These are phyloP conservation scores for Phocoena sinus DNA, from an alignment of 2,113 vertebrate species.

Conservation along the genomic window DNA sequence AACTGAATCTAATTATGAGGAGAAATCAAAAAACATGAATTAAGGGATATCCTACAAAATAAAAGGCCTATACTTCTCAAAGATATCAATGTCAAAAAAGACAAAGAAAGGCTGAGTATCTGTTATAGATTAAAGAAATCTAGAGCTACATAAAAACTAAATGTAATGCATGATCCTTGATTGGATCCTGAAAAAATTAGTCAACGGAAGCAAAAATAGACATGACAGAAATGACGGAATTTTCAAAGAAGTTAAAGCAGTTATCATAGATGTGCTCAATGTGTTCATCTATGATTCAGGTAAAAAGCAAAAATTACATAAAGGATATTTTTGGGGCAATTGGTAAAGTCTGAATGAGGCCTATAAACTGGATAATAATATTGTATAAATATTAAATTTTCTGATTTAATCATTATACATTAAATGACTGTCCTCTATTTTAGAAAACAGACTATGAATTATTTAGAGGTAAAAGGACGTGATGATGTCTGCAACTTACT, in stretches of 20 bases:
- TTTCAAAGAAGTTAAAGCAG: background rate
- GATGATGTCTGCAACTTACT: background rate
- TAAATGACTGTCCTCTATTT: background rate
- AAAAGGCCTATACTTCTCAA: background rate
- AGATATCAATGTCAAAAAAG: background rate
- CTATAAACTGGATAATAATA: background rate
- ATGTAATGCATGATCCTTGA: background rate
- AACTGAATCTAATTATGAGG: background rate
- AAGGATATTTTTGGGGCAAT: background rate
- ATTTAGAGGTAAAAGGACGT: background rate
- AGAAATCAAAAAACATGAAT: background rate
- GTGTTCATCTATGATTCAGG: background rate
- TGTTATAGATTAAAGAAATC: background rate
- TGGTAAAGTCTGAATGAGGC: background rate
- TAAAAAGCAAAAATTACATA: background rate
- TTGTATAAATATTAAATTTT: background rate
- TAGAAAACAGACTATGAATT: background rate
- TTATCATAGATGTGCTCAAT: background rate
- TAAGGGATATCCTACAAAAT: background rate
- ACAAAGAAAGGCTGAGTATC: background rate
- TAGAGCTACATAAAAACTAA: background rate
- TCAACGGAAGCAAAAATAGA: background rate
- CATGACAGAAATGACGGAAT: background rate
- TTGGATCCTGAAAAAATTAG: background rate
- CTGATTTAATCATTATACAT: background rate